These are phyloP conservation scores for Epizoanthus rinbou DNA, from an alignment of 92 coral and sea anemone genomes.

Conservation along the genomic window DNA sequence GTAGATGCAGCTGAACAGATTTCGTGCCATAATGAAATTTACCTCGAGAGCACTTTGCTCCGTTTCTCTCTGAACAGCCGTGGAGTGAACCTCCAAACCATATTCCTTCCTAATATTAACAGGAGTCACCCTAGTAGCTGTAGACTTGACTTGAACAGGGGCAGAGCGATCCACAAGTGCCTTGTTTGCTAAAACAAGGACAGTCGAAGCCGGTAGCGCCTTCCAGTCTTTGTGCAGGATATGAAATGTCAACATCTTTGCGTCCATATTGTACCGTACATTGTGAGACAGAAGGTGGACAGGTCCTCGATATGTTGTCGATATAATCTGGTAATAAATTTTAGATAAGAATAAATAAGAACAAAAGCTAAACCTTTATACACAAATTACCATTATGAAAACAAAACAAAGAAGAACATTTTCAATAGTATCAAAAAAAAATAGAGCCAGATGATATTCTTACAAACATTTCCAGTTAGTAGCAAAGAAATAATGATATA, in stretches of 20 bases:
- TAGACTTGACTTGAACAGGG: neutral
- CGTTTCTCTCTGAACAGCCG: neutral
- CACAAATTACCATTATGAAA: no score
- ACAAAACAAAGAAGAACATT: no score
- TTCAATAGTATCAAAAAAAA: no score
- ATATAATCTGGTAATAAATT: neutral
- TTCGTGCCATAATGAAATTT: neutral
- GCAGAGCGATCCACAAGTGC: neutral
- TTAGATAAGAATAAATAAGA: no score
- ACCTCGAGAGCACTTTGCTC: neutral
- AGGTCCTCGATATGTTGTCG: neutral
- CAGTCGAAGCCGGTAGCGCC: neutral
- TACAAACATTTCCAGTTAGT: no score
- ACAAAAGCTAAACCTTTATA: no score
- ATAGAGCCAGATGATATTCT: no score
- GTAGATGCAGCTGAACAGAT: neutral
- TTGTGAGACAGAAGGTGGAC: constrained; percentile 37
- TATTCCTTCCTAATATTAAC: neutral
- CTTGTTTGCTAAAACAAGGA: neutral
- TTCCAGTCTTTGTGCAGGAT: constrained; percentile 23
- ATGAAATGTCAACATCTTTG: constrained; percentile 11
- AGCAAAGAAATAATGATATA: no score
- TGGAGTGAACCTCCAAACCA: neutral
- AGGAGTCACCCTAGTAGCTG: neutral
- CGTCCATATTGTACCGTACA: constrained; percentile 7